These are phyloP conservation scores for Cynopterus sphinx DNA, from an alignment of 2,797 vertebrate genomes.

Conservation along the genomic window DNA sequence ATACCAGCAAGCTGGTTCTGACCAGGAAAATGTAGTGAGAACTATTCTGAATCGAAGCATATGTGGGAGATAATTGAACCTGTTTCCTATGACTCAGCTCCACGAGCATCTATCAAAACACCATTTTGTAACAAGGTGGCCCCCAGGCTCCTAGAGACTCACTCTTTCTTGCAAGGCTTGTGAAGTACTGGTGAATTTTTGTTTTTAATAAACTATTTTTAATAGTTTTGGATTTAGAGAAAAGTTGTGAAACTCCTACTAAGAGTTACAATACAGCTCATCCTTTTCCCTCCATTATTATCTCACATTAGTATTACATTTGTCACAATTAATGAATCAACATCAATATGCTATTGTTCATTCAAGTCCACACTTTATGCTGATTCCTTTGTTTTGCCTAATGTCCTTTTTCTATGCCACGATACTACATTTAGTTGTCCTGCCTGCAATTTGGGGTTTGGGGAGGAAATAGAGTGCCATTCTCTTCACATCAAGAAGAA, in stretches of 20 bases:
- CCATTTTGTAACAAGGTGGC: not conserved
- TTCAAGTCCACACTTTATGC: not conserved
- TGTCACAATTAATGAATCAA: not conserved
- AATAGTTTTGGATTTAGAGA: not conserved
- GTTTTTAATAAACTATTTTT: not conserved
- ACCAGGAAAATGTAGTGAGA: not conserved
- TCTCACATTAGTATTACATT: not conserved
- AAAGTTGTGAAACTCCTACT: not conserved
- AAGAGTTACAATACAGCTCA: not conserved
- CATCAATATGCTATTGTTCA: not conserved
- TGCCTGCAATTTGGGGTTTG: not conserved
- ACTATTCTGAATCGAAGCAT: not conserved
- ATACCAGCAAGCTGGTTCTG: not conserved
- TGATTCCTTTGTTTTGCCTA: not conserved
- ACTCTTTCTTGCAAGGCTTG: not conserved
- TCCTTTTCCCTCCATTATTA: not conserved
- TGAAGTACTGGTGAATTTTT: not conserved
- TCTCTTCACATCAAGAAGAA: not conserved
- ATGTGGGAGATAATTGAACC: not conserved
- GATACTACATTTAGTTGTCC: not conserved
- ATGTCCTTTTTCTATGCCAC: not conserved
- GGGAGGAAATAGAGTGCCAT: not conserved
- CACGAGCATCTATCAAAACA: not conserved
- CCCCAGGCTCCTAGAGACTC: not conserved
- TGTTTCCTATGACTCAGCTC: slow-evolving; percentile 39